Conservation (phyloP, 1,140 invertebrate species). For the Nymphalis io region DNA sequence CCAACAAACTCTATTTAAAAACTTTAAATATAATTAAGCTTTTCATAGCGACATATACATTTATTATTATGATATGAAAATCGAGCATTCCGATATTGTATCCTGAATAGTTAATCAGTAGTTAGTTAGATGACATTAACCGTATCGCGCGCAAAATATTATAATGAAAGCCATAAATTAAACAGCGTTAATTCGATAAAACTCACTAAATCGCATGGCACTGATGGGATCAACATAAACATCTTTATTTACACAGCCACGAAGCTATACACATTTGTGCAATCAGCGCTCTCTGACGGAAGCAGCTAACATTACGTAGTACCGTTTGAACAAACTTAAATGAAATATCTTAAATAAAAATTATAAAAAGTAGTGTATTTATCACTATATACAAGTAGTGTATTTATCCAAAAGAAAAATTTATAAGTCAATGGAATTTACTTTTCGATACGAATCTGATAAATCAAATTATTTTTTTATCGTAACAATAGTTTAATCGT, state of each 20-base stretch:
- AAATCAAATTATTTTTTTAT: neutral
- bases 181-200: constrained; percentile 20
- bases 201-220: constrained; percentile 16
- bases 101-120: constrained; percentile 1
- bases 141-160: constrained; percentile 6
- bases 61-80: neutral
- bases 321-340: neutral
- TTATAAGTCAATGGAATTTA: neutral
- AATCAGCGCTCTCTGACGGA: constrained; percentile 30
- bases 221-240: constrained; percentile 23
- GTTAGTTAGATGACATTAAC: constrained; percentile 14
- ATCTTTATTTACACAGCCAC: constrained; percentile 23
- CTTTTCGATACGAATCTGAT: neutral
- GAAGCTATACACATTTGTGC: constrained; percentile 4
- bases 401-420: neutral
- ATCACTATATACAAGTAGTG: neutral
- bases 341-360: neutral
- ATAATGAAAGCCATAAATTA: constrained; percentile 22
- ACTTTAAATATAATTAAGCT: constrained; percentile 4
- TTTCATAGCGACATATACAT: neutral
- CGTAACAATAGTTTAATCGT: neutral
- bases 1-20: neutral
- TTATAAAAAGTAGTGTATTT: neutral
- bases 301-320: constrained; percentile 4
- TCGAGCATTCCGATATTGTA: constrained; percentile 1